These are phyloP conservation scores for Mohoua ochrocephala DNA, from an alignment of 2,113 vertebrate genomes.

Conservation along the genomic window DNA sequence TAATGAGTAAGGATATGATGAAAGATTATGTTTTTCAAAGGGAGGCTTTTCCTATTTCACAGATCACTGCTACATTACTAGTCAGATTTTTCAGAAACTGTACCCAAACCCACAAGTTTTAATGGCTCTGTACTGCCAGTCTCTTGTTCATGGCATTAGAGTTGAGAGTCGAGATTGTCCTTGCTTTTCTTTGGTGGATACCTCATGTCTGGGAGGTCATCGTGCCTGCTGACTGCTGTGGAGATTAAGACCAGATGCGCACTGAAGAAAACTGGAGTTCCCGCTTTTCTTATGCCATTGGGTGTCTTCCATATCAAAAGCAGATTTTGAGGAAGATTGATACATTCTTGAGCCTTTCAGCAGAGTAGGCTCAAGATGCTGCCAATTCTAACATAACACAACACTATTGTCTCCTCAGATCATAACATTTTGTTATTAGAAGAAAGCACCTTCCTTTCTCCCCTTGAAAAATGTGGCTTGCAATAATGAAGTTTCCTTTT, in stretches of 20 bases:
- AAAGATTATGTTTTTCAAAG: neutral
- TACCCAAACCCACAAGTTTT: neutral
- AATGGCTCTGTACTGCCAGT: neutral
- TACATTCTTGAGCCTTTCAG: neutral
- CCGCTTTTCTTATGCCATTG: neutral
- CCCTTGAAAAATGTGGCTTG: neutral
- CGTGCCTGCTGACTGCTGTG: accelerated
- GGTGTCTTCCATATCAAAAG: neutral
- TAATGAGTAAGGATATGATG: neutral
- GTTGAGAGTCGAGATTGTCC: neutral
- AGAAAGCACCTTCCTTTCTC: neutral
- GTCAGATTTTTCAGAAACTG: neutral
- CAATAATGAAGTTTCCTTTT: neutral
- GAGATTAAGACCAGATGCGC: neutral
- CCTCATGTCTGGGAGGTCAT: neutral
- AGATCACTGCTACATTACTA: neutral
- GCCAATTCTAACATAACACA: neutral
- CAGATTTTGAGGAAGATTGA: neutral
- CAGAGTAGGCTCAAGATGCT: neutral
- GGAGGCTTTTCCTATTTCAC: neutral
- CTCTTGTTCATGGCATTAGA: neutral
- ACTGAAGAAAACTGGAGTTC: neutral
- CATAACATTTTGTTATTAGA: neutral
- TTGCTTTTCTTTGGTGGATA: neutral
- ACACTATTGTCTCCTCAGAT: neutral